Conservation (phyloP, 1,140 invertebrate species). For the Mesaphorura yosii region DNA sequence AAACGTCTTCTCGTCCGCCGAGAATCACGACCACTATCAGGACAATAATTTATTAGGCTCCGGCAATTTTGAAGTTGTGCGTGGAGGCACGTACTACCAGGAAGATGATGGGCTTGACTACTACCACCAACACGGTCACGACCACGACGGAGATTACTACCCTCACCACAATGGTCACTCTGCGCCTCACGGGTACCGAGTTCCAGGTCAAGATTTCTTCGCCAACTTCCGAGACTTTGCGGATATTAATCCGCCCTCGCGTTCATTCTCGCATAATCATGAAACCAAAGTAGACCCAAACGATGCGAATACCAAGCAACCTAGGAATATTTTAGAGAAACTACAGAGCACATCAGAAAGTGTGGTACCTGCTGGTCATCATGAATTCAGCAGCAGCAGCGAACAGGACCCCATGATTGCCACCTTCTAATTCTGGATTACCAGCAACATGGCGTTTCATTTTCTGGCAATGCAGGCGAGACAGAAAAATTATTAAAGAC, state of each 20-base stretch:
- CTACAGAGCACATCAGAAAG: slow-evolving; percentile 41
- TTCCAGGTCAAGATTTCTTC: slow-evolving; percentile 53
- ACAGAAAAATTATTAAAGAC: too few relatives aligned
- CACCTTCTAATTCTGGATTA: too few relatives aligned
- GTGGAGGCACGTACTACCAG: slow-evolving; percentile 71
- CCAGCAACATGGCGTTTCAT: too few relatives aligned
- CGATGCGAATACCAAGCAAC: slow-evolving; percentile 36
- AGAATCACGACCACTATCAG: slow-evolving; percentile 21
- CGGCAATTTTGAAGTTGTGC: slow-evolving; percentile 76
- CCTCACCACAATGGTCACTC: slow-evolving; percentile 35
- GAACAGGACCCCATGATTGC: slow-evolving; percentile 31
- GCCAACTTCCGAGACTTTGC: slow-evolving; percentile 79
- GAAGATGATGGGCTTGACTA: slow-evolving; percentile 44
- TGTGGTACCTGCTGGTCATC: not conserved
- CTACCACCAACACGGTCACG: slow-evolving; percentile 23
- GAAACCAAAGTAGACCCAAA: slow-evolving; percentile 44
- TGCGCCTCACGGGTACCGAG: slow-evolving; percentile 42
- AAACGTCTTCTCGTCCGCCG: slow-evolving; percentile 10
- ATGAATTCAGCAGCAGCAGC: slow-evolving; percentile 7
- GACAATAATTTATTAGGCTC: slow-evolving; percentile 53
- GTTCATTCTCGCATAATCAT: slow-evolving; percentile 66
- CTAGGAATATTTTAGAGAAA: slow-evolving; percentile 70
- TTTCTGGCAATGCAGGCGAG: too few relatives aligned
- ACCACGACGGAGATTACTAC: slow-evolving; percentile 28
- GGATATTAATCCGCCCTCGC: slow-evolving; percentile 67